Evolutionary conservation across 2,113 vertebrate species (phyloP), one percentile per base, ranked within the genome.

Genomic region (Rynchops niger): DNA sequence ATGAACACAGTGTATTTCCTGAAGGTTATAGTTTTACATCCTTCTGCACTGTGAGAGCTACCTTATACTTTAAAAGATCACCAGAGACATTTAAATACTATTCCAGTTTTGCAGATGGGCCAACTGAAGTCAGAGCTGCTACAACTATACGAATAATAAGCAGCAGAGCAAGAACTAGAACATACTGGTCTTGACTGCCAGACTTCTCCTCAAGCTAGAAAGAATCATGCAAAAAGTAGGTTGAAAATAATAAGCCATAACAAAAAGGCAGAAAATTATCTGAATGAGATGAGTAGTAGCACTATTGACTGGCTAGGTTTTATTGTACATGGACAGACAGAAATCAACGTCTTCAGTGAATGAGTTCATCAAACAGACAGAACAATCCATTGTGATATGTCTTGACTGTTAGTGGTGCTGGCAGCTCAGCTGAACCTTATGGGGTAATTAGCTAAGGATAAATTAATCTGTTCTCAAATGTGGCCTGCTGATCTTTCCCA

Each of bases 401-500:
- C 91, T 95, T 96, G 86, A 95, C 66, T 94, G 73, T 96, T 96
- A 97, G 76, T 80, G 23, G 40, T 84, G 82, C 82, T 96, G 94
- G 71, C 93, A 96, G 88, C 32, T 96, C 91, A 94, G 79, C 56
- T 94, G 91, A 97, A 88, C 63, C 91, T 95, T 88, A 80, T 2
- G 3, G 70, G 42, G 62, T 93, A 97, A 97, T 97, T 98, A 97
- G 82, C 80, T 93, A 71, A 93, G 70, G 81, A 86, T 86, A 95
- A 96, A 97, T 95, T 97, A 95, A 96, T 96, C 95, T 94, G 55
- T 82, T 85, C 89, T 95, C 87, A 89, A 43, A 94, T 30, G 26
- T 20, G 14, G 61, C 42, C 58, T 55, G 69, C 6, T 92, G 82
- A 86, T 91, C 47, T 94, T 96, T 93, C 88, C 58, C 83, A 91